These are phyloP conservation scores for Cistogaster globosa DNA, from an alignment of 2,888 invertebrate species.

Conservation along the genomic window DNA sequence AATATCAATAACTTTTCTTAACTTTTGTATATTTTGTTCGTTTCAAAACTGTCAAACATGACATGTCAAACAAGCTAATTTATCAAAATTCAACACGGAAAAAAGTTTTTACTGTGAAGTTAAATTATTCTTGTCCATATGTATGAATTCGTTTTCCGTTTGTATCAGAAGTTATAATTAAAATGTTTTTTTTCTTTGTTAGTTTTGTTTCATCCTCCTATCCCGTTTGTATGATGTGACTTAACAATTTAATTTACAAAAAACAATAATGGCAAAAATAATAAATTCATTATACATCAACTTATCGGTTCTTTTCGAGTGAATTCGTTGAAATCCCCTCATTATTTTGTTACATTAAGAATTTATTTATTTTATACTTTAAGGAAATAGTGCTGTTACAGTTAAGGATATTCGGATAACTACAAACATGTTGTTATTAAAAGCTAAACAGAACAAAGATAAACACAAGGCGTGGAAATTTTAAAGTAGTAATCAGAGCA, in stretches of 20 bases:
- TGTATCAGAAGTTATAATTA: constrained; percentile 57
- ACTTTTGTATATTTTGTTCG: background rate
- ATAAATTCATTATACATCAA: constrained; percentile 44
- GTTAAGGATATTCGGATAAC: background rate
- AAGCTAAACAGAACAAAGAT: no score
- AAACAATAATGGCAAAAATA: background rate
- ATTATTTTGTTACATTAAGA: constrained; percentile 58
- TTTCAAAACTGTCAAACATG: constrained; percentile 60
- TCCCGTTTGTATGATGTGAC: constrained; percentile 37
- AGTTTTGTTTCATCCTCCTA: background rate
- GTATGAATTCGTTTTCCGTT: constrained; percentile 28
- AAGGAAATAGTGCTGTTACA: background rate
- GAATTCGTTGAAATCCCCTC: constrained; percentile 51
- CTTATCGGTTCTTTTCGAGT: constrained; percentile 6
- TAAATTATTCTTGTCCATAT: constrained; percentile 50
- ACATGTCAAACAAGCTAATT: constrained; percentile 67
- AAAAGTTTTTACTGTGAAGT: constrained; percentile 32
- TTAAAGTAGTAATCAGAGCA: no score
- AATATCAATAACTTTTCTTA: constrained; percentile 41
- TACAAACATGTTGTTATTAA: no score
- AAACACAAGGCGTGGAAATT: no score
- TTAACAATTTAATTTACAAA: constrained; percentile 53
- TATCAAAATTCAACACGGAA: constrained; percentile 36
- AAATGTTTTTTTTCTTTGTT: constrained; percentile 41
- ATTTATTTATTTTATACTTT: constrained; percentile 30